Evolutionary conservation across 2,797 vertebrate genomes (phyloP).

Genomic region (Mallotus villosus): DNA sequence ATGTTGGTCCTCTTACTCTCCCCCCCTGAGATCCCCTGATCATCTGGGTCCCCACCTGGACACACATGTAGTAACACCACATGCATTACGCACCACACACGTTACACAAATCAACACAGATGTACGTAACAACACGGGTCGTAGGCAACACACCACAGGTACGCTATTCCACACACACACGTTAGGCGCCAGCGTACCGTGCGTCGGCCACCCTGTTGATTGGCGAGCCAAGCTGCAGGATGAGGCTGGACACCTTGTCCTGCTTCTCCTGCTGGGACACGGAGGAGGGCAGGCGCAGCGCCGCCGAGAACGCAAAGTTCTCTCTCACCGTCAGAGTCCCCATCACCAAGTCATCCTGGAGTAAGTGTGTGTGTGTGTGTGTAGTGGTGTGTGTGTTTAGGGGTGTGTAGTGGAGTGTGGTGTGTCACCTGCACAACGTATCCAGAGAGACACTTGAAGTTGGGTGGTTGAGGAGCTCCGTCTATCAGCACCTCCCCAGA

Average conservation of each 20-base stretch:
- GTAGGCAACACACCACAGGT: too few relatives aligned
- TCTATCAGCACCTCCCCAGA: conserved; percentile 80
- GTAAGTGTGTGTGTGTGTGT: neutral
- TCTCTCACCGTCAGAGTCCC: conserved; percentile 91
- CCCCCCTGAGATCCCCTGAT: conserved; percentile 79
- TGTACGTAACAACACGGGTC: neutral
- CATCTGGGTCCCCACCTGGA: conserved; percentile 80
- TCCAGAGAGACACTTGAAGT: conserved; percentile 86
- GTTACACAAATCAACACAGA: neutral
- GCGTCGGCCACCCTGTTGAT: conserved; percentile 88
- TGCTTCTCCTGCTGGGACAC: conserved; percentile 78
- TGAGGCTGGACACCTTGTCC: conserved; percentile 78
- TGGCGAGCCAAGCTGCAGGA: conserved; percentile 86
- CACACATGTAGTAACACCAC: conserved; percentile 1
- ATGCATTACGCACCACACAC: neutral
- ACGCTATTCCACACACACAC: conserved; percentile 7
- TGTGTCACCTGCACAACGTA: conserved; percentile 82
- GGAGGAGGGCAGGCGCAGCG: conserved; percentile 81
- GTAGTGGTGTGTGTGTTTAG: neutral
- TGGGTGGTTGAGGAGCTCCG: conserved; percentile 76
- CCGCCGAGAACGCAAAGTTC: conserved; percentile 92
- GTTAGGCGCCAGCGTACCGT: conserved; percentile 68
- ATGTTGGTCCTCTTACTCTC: conserved; percentile 83
- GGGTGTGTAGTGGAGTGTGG: neutral
- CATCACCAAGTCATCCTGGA: conserved; percentile 96